These are phyloP conservation scores for Drosophila borborema DNA, from an alignment of 2,888 invertebrate genomes.

Conservation along the genomic window DNA sequence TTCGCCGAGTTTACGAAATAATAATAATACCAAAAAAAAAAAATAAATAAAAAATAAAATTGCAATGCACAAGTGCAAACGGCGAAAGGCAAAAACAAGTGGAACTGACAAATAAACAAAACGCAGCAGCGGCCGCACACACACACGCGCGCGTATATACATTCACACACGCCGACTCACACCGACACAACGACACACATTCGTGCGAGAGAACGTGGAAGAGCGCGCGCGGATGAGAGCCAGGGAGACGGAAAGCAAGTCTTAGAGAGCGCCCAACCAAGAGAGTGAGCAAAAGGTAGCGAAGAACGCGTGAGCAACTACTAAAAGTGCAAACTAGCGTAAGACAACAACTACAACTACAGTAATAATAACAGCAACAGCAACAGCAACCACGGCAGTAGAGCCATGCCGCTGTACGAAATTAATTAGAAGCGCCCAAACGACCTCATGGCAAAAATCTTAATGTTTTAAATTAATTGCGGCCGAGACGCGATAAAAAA, in stretches of 20 bases:
- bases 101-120: conserved; percentile 77
- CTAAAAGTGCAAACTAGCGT: conserved; percentile 63
- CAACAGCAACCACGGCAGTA: conserved; percentile 26
- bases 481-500: conserved; percentile 60
- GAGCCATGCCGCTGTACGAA: conserved; percentile 27
- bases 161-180: not conserved
- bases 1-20: conserved; percentile 45
- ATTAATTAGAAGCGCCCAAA: conserved; percentile 43
- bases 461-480: conserved; percentile 74
- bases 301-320: conserved; percentile 42
- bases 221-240: conserved; percentile 4
- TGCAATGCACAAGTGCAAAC: conserved; percentile 61
- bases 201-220: conserved; percentile 15
- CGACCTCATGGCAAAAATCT: conserved; percentile 63
- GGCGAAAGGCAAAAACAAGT: conserved; percentile 70
- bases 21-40: not conserved
- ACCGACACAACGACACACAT: not conserved
- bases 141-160: conserved; percentile 3
- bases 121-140: conserved; percentile 45
- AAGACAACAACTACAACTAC: conserved; percentile 44
- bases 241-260: conserved; percentile 14
- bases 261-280: conserved; percentile 11
- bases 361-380: conserved; percentile 3
- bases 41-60: conserved; percentile 24
- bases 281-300: conserved; percentile 20